Evolutionary conservation across 2,888 invertebrate species (phyloP), one percentile per base, ranked within the genome.

Genomic region (Agrilus cyanescens): DNA sequence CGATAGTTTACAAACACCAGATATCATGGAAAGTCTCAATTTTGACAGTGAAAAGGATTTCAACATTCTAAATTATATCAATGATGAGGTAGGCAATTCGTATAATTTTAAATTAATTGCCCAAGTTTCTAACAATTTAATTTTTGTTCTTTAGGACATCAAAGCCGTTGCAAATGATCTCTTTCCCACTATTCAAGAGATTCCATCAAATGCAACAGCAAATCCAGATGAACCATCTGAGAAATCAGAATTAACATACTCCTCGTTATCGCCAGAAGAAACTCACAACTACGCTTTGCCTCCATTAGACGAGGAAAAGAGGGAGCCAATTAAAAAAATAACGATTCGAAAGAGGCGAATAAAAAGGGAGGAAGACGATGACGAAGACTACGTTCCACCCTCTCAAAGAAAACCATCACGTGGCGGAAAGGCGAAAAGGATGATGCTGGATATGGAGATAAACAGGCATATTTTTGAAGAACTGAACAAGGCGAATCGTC

Each of bases 21-120:
- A 67, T 51, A 63, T 70, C 38, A 63, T 69, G 33, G 65, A 65
- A 15, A 60, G 64, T 5, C 63, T 67, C 12, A 57, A 59, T 35
- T 57, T 58, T 45, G 67, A 61, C 30, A 52, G 46, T 29, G 53
- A 50, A 37, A 49, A 45, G 32, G 50, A 50, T 35, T 67, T 66
- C 48, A 63, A 65, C 45, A 58, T 66, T 39, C 54, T 67, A 38
- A 58, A 60, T 40, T 58, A 60, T 46, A 57, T 65, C 38, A 57
- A 57, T 40, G 58, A 58, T 43, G 62, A 58, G 53, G 58, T 59
- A 56, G 50, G 47, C 31, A 33, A 8, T 20, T 15, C 7, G 7
- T 14, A 38, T 10, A 25, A 25, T 10, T 10, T 25, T 2, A 16
- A 16, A 6, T 7, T 34, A 15, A 34, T 13, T 15, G 34, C 6